Evolutionary conservation across 2,113 vertebrate species (phyloP).

Genomic region (Halichoerus grypus): DNA sequence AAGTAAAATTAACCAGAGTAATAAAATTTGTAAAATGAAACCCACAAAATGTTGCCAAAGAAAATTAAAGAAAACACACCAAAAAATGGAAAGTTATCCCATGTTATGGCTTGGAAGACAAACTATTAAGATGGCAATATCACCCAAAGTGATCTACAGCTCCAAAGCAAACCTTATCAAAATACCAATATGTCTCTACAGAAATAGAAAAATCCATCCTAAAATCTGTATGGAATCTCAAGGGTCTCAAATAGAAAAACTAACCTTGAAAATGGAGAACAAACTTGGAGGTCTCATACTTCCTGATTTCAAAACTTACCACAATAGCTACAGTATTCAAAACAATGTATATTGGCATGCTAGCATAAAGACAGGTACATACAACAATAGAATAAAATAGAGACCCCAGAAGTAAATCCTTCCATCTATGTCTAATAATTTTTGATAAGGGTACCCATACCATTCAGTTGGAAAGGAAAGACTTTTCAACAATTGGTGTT

Average conservation of each 20-base stretch:
- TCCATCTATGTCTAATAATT: not conserved
- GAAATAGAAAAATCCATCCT: not conserved
- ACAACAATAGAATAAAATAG: not conserved
- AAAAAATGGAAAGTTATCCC: not conserved
- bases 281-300: not conserved
- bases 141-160: not conserved
- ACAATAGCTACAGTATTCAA: not conserved
- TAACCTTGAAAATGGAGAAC: not conserved
- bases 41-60: not conserved
- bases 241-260: not conserved
- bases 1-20: not conserved
- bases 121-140: not conserved
- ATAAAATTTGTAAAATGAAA: not conserved
- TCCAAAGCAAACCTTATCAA: not conserved
- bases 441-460: not conserved
- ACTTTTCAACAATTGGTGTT: not conserved
- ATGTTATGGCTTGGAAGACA: not conserved
- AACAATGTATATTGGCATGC: not conserved
- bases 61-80: not conserved
- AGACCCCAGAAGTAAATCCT: not conserved
- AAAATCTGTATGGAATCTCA: not conserved
- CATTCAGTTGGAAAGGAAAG: not conserved
- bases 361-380: not conserved
- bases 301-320: not conserved
- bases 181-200: not conserved